Base-by-base conservation (phyloP, 2,888 invertebrate genomes). In the Lycocerus yunnanus region DNA sequence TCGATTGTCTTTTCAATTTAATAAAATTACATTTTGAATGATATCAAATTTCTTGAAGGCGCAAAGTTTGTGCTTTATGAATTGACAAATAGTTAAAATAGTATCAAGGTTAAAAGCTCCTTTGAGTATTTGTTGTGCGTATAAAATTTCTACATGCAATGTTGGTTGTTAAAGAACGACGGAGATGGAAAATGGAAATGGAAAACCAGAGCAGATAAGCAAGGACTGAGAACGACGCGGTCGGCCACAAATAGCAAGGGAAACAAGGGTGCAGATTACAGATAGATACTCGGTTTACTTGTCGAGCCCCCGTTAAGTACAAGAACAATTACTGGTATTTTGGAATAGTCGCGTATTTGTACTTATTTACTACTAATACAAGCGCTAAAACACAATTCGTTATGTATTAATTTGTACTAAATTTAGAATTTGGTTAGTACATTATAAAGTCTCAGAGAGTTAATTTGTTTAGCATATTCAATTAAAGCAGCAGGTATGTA, bases 181-280 rank as follows among this genome's bases (percentile, higher is more conserved):
- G 81, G 82, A 81, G 84, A 82, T 79, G 77, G 81, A 81, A 80
- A 81, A 80, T 81, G 82, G 80, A 75, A 75, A 78, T 71, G 78
- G 76, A 76, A 76, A 75, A 77, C 69, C 66, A 73, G 72, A 60
- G 15, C 67, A 78, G 79, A 80, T 81, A 80, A 80, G 78, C 76
- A 77, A 82, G 82, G 83, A 79, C 83, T 83, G 83, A 81, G 83
- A 85, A 85, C 83, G 85, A 82, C 82, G 83, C 82, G 85, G 85
- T 84, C 83, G 83, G 81, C 86, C 86, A 83, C 86, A 86, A 86
- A 86, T 85, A 85, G 85, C 84, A 80, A 78, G 83, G 84, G 85
- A 84, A 85, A 85, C 85, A 85, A 85, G 85, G 85, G 85, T 83
- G 84, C 84, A 85, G 85, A 86, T 86, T 86, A 85, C 84, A 84